Conservation (phyloP, 2,888 invertebrate genomes). For the Noctua janthina region DNA sequence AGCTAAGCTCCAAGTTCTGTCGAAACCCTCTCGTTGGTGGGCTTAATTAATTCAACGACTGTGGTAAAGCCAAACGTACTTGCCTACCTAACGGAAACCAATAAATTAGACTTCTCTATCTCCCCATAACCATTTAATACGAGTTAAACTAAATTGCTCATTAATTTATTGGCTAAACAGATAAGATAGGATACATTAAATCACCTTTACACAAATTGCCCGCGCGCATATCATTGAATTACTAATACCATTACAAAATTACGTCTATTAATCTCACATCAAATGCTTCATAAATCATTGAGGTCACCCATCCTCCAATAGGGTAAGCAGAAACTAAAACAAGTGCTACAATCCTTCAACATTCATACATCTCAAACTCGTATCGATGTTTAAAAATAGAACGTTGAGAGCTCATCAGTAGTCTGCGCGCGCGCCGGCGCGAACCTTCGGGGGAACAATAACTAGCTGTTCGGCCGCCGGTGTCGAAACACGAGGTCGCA, state of each 20-base stretch:
- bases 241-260: slow-evolving; percentile 28
- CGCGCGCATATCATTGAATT: slow-evolving; percentile 37
- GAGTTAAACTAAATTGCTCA: slow-evolving; percentile 33
- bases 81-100: slow-evolving; percentile 8
- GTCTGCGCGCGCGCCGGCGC: slow-evolving; percentile 85
- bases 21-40: neutral
- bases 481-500: slow-evolving; percentile 89
- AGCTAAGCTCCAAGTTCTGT: neutral
- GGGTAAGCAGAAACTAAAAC: slow-evolving; percentile 51
- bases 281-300: slow-evolving; percentile 29
- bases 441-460: slow-evolving; percentile 88
- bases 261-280: slow-evolving; percentile 29
- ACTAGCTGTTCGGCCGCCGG: slow-evolving; percentile 81
- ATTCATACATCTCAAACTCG: slow-evolving; percentile 66
- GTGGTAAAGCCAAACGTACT: neutral
- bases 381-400: slow-evolving; percentile 81
- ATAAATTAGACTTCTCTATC: slow-evolving; percentile 34
- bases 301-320: slow-evolving; percentile 52
- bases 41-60: neutral
- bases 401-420: slow-evolving; percentile 85
- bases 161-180: slow-evolving; percentile 34
- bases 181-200: slow-evolving; percentile 42
- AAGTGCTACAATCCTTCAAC: slow-evolving; percentile 56
- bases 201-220: slow-evolving; percentile 39
- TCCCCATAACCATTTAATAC: slow-evolving; percentile 28